These are phyloP conservation scores for Sebastolobus altivelis DNA, from an alignment of 2,797 vertebrate genomes.

Conservation along the genomic window DNA sequence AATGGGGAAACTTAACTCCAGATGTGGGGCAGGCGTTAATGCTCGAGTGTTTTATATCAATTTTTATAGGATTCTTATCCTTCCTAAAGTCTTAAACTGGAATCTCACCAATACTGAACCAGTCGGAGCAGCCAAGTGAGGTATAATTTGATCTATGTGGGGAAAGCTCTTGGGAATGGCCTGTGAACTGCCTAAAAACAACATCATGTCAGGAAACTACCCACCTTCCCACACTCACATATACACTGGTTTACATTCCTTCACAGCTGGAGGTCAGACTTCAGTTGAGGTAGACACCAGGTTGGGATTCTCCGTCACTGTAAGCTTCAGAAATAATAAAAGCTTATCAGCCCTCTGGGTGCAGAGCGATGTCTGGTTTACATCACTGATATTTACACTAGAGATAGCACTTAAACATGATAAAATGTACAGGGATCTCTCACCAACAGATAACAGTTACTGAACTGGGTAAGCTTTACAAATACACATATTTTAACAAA, in stretches of 20 bases:
- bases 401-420: background rate
- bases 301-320: slow-evolving; percentile 10
- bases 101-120: background rate
- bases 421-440: background rate
- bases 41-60: background rate
- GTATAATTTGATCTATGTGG: background rate
- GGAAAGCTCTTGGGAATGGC: slow-evolving; percentile 10
- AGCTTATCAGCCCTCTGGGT: slow-evolving; percentile 21
- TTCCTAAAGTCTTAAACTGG: background rate
- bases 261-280: slow-evolving; percentile 32
- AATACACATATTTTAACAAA: background rate
- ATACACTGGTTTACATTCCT: slow-evolving; percentile 34
- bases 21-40: background rate
- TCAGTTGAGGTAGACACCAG: slow-evolving; percentile 9
- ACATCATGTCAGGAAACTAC: slow-evolving; percentile 14
- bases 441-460: background rate
- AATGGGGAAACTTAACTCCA: background rate
- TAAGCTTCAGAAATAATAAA: slow-evolving; percentile 21
- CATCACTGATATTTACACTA: slow-evolving; percentile 32
- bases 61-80: background rate
- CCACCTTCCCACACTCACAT: background rate
- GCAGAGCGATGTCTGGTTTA: slow-evolving; percentile 33
- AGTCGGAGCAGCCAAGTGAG: background rate
- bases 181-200: slow-evolving; percentile 10
- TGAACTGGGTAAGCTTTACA: background rate